Evolutionary conservation across 2,113 vertebrate genomes (phyloP), one percentile per base, ranked within the genome.

Genomic region (Colius striatus): DNA sequence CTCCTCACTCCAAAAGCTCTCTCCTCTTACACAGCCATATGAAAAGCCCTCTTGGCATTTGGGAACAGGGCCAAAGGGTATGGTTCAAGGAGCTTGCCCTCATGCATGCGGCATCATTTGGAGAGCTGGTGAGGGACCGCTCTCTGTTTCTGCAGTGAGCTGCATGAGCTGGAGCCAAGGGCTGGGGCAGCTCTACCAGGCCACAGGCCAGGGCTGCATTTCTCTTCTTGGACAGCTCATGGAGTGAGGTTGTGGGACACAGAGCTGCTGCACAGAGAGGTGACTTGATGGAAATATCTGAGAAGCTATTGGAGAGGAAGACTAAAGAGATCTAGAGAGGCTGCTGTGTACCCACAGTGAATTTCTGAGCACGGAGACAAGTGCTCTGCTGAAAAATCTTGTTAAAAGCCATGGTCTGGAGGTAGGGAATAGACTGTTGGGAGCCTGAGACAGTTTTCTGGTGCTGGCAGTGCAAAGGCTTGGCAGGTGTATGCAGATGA

Each of bases 21-120:
- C 34, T 87, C 10, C 51, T 77, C 36, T 82, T 45, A 51, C 0
- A 65, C 53, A 89, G 36, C 18, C 25, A 41, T 17, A 43, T 48
- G 23, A 82, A 91, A 82, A 91, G 18, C 29, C 34, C 65, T 92
- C 70, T 81, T 9, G 82, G 65, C 29, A 12, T 53, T 41, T 89
- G 92, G 84, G 87, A 94, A 57, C 23, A 21, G 10, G 3, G 48
- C 81, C 95, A 95, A 43, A 67, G 51, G 55, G 41, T 65, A 38
- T 20, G 51, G 68, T 87, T 94, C 84, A 81, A 95, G 89, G 60
- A 65, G 32, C 5, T 84, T 63, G 9, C 14, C 23, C 48, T 96
- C 3, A 2, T 68, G 17, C 6, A 22, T 2, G 16, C 4, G 3
- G 63, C 0, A 0, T 61, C 53, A 75, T 66, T 75, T 57, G 61